Evolutionary conservation across 2,113 vertebrate genomes (phyloP), one percentile per base, ranked within the genome.

Genomic region (Lepidothrix coronata): DNA sequence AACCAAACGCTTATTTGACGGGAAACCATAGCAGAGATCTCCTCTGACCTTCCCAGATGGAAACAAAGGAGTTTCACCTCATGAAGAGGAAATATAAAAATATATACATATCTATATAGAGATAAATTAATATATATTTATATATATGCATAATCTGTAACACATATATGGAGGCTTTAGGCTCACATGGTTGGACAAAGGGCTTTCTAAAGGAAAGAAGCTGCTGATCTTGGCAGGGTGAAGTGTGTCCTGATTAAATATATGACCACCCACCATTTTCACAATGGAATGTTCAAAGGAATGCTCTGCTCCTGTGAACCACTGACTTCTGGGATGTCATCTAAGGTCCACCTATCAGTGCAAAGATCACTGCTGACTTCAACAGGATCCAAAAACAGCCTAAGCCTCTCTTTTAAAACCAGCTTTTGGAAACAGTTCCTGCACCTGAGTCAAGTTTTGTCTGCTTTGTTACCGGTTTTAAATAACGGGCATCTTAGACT

Each of bases 301-400:
- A 66, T 0, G 0, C 8, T 68, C 23, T 58, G 9, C 14, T 55
- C 21, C 39, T n/a, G 11, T 54, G 31, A 73, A 84, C 35, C 25
- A 39, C 16, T 30, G 24, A n/a, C 6, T 85, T 41, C 19, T 67
- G 51, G 9, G 18, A 65, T 41, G 22, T 49, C 33, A 75, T 5
- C 46, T 59, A 6, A 88, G 52, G 39, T 43, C 24, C 48, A 61
- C 20, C 12, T 49, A 17, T 12, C 18, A 67, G 20, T 19, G 11
- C 27, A 72, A 84, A 86, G 11, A 33, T 52, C 63, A 48, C 15
- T 41, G 33, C 23, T 49, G 41, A 62, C 44, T 93, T 68, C 74
- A 62, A 22, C 30, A 49, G n/a, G 21, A 67, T 27, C 8, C 62
- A 35, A 84, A 85, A 58, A 4, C 9, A 85, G 9, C 3, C 33